These are phyloP conservation scores for Chroicocephalus ridibundus DNA, from an alignment of 2,113 vertebrate species.

Conservation along the genomic window DNA sequence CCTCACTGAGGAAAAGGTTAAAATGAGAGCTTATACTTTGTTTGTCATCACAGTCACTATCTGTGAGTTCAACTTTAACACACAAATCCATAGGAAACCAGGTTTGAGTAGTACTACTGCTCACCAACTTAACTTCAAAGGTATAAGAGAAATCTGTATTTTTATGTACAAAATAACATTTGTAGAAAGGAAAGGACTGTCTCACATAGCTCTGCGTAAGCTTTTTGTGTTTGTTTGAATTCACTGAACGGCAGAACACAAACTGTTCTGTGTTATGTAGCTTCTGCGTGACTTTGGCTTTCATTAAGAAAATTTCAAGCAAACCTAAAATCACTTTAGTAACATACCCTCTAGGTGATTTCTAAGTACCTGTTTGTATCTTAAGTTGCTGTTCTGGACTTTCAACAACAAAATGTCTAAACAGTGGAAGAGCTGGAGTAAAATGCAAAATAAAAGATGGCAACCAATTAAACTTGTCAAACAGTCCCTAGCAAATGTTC, in stretches of 20 bases:
- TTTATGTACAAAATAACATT: background rate
- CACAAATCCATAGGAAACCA: background rate
- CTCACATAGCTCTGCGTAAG: background rate
- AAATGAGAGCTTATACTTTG: background rate
- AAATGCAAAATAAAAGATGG: background rate
- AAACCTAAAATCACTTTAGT: background rate
- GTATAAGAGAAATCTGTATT: background rate
- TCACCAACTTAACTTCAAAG: background rate
- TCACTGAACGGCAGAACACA: background rate
- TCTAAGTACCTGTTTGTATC: background rate
- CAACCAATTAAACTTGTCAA: background rate
- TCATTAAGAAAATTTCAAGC: background rate
- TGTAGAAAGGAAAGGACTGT: background rate
- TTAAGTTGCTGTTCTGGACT: background rate
- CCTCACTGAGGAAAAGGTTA: background rate
- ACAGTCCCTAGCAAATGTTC: background rate
- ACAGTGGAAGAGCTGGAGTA: background rate
- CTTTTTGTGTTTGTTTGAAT: background rate
- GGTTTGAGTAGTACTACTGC: background rate
- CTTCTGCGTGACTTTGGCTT: background rate
- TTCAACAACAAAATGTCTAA: background rate
- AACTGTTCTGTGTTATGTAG: background rate
- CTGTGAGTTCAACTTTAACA: background rate
- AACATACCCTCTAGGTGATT: background rate
- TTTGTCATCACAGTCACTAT: background rate